Percentiles rank a stretch among this genome's conserved stretches.
Conservation (phyloP, 2,113 vertebrate genomes). For the Lepus timidus region DNA sequence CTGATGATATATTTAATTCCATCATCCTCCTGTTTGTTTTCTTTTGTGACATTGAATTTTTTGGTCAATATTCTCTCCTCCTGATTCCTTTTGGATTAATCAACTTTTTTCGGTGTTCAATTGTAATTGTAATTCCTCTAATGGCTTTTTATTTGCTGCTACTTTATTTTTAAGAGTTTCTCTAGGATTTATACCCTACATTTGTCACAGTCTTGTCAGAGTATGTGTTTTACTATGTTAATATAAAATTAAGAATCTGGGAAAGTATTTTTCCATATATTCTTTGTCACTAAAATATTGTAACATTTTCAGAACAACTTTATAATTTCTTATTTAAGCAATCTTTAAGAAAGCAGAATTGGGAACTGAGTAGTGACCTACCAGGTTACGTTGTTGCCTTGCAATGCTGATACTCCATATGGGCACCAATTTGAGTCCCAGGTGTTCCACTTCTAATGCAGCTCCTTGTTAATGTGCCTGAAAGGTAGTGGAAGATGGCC, state of each 20-base stretch:
- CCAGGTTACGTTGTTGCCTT: no score
- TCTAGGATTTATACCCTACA: neutral
- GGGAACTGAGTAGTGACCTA: no score
- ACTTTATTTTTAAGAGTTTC: neutral
- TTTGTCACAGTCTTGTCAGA: neutral
- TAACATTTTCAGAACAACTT: neutral
- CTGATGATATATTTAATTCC: neutral
- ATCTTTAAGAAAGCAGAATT: neutral
- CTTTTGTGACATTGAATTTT: neutral
- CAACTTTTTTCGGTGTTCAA: neutral
- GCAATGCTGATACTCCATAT: no score
- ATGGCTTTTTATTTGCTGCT: neutral
- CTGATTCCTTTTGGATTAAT: neutral
- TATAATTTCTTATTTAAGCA: neutral
- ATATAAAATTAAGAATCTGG: neutral
- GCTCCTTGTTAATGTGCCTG: no score
- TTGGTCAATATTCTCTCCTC: neutral
- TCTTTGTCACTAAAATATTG: constrained; percentile 8
- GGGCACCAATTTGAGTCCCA: no score
- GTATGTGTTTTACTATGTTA: neutral
- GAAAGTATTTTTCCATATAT: neutral
- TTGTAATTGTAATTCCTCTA: neutral
- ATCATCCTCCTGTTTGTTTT: neutral
- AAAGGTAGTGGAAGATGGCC: no score
- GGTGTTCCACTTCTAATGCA: no score